Percentiles rank a stretch among this genome's conserved stretches.
Conservation (phyloP, 2,113 vertebrate species). For the Aspidoscelis tigris region DNA sequence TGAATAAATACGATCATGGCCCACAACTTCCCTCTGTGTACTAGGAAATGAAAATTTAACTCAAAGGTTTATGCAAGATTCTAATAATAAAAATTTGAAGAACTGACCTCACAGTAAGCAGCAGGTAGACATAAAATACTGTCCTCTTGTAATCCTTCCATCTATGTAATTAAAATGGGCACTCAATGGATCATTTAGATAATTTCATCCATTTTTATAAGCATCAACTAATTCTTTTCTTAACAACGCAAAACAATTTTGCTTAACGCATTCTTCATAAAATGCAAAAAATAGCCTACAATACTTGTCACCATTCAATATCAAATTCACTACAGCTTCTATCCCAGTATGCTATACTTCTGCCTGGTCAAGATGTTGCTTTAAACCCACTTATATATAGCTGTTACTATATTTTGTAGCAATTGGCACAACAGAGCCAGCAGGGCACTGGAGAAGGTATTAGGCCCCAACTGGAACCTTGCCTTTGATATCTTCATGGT, state of each 20-base stretch:
- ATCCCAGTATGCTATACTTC: constrained; percentile 56
- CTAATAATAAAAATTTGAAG: constrained; percentile 98
- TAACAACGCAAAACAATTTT: constrained; percentile 85
- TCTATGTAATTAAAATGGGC: constrained; percentile 99
- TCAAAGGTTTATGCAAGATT: constrained; percentile 88
- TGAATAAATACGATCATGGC: constrained; percentile 84
- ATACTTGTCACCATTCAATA: constrained; percentile 76
- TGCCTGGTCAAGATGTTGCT: constrained; percentile 54
- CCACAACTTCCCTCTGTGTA: constrained; percentile 85
- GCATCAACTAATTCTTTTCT: constrained; percentile 88
- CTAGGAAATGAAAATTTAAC: constrained; percentile 86
- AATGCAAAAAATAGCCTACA: constrained; percentile 79
- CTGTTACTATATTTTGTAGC: too few relatives aligned
- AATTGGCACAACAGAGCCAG: too few relatives aligned
- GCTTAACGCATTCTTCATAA: constrained; percentile 82
- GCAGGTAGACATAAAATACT: constrained; percentile 98
- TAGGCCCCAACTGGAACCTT: too few relatives aligned
- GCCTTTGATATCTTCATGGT: too few relatives aligned
- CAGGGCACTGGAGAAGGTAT: too few relatives aligned
- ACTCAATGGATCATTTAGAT: constrained; percentile 96
- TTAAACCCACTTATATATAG: constrained; percentile 65
- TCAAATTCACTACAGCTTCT: constrained; percentile 69
- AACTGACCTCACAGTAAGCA: constrained; percentile 99
- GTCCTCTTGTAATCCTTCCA: constrained; percentile 99
- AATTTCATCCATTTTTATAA: constrained; percentile 96